phyloP scores from a whole-genome alignment of 2,888 invertebrate species.

The Latheticus oryzae region DNA sequence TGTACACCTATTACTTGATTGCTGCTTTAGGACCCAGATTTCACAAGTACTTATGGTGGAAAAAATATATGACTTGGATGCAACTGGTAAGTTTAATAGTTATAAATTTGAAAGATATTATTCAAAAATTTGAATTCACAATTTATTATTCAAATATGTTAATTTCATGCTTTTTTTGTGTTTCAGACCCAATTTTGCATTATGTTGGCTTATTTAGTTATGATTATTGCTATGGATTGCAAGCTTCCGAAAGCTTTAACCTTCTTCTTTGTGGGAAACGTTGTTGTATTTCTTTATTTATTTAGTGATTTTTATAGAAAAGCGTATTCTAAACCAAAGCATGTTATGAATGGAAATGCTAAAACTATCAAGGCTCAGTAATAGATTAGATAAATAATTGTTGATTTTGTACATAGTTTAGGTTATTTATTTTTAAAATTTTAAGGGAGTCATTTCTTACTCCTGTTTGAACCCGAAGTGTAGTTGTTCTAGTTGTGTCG shows the following conservation, averaged over 20 bases:
- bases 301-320: constrained; percentile 79
- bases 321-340: constrained; percentile 56
- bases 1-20: constrained; percentile 92
- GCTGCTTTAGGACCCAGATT: constrained; percentile 89
- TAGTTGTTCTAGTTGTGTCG: not conserved
- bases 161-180: constrained; percentile 40
- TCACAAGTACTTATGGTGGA: constrained; percentile 95
- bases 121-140: too few species aligned
- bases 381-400: constrained; percentile 3
- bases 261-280: constrained; percentile 75
- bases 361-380: constrained; percentile 31
- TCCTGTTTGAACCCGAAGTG: constrained; percentile 14
- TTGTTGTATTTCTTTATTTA: constrained; percentile 79
- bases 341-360: not conserved
- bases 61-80: constrained; percentile 87
- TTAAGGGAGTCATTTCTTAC: constrained; percentile 30
- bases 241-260: constrained; percentile 78
- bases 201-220: constrained; percentile 77
- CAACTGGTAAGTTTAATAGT: constrained; percentile 74
- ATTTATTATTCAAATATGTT: too few species aligned
- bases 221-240: constrained; percentile 75
- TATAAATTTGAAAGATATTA: too few species aligned
- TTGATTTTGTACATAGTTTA: constrained; percentile 23
- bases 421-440: constrained; percentile 19
- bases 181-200: constrained; percentile 80